Evolutionary conservation across 35 echinoderm and acorn worm species (phyloP), one percentile per base, ranked within the genome.

Genomic region (Hemicentrotus pulcherrimus): DNA sequence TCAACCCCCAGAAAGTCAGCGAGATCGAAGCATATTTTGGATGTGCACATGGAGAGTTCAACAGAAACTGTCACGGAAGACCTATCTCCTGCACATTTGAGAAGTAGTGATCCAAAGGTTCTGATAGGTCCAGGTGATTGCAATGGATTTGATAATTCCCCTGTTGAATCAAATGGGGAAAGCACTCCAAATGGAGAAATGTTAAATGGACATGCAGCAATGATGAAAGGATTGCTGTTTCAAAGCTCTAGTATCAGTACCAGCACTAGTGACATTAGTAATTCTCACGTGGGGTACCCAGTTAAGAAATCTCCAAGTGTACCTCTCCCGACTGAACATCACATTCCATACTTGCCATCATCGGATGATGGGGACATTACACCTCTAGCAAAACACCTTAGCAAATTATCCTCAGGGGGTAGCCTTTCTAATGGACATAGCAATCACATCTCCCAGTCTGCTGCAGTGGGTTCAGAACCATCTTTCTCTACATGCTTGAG

Each of bases 41-140:
- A 97, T 86, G 32, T 31, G 2, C 94, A 93, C n/a, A 93, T 98
- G 92, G 95, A 98, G 61, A 96, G 98, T 47, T 98, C 98, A 12
- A 98, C 98, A 31, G 98, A 98, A 55, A 98, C 98, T n/a, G 94
- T 98, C 2, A 98, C 96, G 13, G 98, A 96, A 71, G 98, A 98
- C 7, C 91, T 92, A 31, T 55, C 58, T 5, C 19, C 41, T 31
- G 91, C 28, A 48, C 86, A 31, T 5, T 18, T 28, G 46, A 33
- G 5, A 30, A 15, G 4, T n/a, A 28, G 46, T 45, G 86, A 88
- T 46, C 91, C 91, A 1, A 24, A 93, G 24, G 30, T 58, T 32
- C 48, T 55, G 16, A 93, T 47, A 18, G 91, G 91, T 93, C 46
- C 91, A 7, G 19, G 58, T 48, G 86, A 94, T 31, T 94, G 94